Conservation (phyloP, 2,797 vertebrate species). For the Neosilurus hyrtlii region DNA sequence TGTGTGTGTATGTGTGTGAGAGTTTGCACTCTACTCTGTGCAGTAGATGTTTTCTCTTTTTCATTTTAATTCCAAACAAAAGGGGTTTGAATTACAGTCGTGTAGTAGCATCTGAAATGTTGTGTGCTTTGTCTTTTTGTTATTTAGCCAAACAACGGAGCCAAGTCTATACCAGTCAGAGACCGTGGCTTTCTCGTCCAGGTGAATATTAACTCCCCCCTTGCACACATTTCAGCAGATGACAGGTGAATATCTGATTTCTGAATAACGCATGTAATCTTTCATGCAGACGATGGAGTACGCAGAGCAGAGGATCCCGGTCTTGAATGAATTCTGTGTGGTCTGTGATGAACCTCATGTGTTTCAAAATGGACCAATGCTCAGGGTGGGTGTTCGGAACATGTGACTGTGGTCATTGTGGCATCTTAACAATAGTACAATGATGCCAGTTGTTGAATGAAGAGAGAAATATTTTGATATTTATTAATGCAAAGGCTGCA, state of each 20-base stretch:
- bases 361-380: constrained; percentile 90
- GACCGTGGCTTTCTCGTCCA: constrained; percentile 86
- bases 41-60: not conserved
- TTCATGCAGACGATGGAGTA: constrained; percentile 82
- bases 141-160: constrained; percentile 79
- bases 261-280: not conserved
- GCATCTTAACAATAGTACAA: too few species aligned
- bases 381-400: constrained; percentile 76
- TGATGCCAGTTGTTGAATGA: not conserved
- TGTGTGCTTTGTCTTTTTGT: constrained; percentile 49
- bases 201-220: constrained; percentile 65
- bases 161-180: constrained; percentile 80
- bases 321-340: constrained; percentile 89
- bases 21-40: not conserved
- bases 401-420: not conserved
- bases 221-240: constrained; percentile 3
- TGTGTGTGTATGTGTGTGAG: not conserved
- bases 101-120: constrained; percentile 3
- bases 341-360: constrained; percentile 89
- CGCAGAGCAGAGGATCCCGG: constrained; percentile 86
- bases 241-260: not conserved
- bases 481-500: not conserved
- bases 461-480: not conserved
- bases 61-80: constrained; percentile 5
- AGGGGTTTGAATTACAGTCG: constrained; percentile 6